Percentiles rank a stretch among this genome's conserved stretches.
phyloP scores from a whole-genome alignment of 1,140 invertebrate genomes.

The Elysia chlorotica region DNA sequence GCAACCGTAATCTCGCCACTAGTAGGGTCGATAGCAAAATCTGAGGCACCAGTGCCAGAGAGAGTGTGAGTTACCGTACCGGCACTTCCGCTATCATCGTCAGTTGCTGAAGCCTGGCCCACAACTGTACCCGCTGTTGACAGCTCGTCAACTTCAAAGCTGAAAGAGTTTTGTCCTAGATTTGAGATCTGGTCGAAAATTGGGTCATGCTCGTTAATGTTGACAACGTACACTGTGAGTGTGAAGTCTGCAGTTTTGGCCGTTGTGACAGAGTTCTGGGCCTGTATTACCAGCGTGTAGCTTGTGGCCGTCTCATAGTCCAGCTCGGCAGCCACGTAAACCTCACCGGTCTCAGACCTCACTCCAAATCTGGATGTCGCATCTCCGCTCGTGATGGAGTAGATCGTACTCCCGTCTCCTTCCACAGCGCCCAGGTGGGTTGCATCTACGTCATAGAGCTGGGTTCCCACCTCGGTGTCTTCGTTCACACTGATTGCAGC shows the following conservation, averaged over 20 bases:
- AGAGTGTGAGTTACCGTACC: background rate
- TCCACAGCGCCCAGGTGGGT: conserved; percentile 4
- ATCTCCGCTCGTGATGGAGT: background rate
- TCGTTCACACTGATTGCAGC: background rate
- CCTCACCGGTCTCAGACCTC: background rate
- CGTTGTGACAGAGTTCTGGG: background rate
- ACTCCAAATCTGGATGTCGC: background rate
- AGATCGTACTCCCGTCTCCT: background rate
- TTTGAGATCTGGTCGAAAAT: background rate
- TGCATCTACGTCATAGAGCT: conserved; percentile 2
- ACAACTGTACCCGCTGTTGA: background rate
- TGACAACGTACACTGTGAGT: background rate
- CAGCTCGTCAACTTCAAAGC: background rate
- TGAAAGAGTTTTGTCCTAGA: background rate
- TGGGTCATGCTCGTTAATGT: conserved; percentile 7
- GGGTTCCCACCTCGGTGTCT: background rate
- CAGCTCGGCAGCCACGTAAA: background rate
- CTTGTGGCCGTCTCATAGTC: background rate
- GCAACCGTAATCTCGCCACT: background rate
- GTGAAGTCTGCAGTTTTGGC: background rate
- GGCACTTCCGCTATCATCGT: background rate
- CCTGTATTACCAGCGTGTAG: background rate
- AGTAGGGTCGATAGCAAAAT: background rate
- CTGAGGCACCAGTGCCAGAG: background rate
- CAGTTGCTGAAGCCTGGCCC: background rate